Conservation (phyloP, 2,113 vertebrate genomes). For the Pseudolaguvia tuberculata region DNA sequence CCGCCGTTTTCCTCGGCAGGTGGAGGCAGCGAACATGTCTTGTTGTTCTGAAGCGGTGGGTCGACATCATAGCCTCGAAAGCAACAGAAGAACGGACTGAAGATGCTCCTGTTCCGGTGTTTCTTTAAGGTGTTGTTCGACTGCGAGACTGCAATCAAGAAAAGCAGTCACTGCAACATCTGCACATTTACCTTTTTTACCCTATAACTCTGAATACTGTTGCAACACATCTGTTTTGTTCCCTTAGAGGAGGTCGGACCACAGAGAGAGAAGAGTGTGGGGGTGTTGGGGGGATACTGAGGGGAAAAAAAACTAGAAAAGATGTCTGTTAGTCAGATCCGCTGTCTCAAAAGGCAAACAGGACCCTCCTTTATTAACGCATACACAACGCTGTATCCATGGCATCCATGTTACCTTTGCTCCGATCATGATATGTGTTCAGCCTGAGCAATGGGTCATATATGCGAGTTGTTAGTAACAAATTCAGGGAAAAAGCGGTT, state of each 20-base stretch:
- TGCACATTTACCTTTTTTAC: constrained; percentile 42
- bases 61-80: constrained; percentile 95
- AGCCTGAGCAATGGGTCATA: constrained; percentile 2
- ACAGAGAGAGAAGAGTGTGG: background rate
- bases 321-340: constrained; percentile 25
- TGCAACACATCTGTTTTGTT: constrained; percentile 27
- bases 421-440: constrained; percentile 11
- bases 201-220: constrained; percentile 42
- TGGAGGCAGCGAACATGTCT: constrained; percentile 77
- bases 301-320: constrained; percentile 18
- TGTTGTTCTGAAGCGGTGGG: constrained; percentile 76
- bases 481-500: constrained; percentile 28
- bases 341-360: constrained; percentile 33
- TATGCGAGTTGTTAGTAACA: constrained; percentile 27
- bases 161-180: constrained; percentile 40
- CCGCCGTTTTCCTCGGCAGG: constrained; percentile 90
- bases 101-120: constrained; percentile 87
- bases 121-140: constrained; percentile 88
- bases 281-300: too few relatives aligned
- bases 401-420: constrained; percentile 39
- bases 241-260: constrained; percentile 34
- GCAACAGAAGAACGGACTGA: constrained; percentile 98
- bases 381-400: constrained; percentile 38
- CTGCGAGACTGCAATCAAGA: constrained; percentile 77
- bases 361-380: constrained; percentile 31